A percentile compares a stretch with the other conserved stretches of the same genome.
phyloP scores from a whole-genome alignment of 1,140 invertebrate species.

The Phymastichus coffea region DNA sequence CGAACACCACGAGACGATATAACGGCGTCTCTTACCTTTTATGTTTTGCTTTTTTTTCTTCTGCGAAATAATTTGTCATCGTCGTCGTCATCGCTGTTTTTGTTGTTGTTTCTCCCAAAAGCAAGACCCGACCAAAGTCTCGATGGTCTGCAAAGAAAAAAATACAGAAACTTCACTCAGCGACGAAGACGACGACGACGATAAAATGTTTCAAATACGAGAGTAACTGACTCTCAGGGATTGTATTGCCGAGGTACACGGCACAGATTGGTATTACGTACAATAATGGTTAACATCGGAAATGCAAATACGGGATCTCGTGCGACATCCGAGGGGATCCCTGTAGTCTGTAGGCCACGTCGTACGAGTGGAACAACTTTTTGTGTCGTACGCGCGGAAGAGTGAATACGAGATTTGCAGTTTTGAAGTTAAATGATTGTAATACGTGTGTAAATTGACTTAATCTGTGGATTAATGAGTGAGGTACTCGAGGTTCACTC shows the following conservation, averaged over 20 bases:
- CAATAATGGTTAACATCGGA: conserved; percentile 15
- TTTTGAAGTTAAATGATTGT: background rate
- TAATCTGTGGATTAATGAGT: background rate
- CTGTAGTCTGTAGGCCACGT: conserved; percentile 11
- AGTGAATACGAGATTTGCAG: background rate
- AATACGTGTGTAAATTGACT: background rate
- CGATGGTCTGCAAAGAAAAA: too few relatives aligned
- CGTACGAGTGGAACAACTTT: conserved; percentile 22
- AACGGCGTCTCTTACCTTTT: too few relatives aligned
- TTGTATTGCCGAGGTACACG: background rate
- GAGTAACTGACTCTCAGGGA: background rate
- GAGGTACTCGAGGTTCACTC: background rate
- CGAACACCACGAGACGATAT: too few relatives aligned
- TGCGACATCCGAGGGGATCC: conserved; percentile 16
- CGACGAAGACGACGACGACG: too few relatives aligned
- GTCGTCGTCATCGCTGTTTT: too few relatives aligned
- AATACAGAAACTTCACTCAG: too few relatives aligned
- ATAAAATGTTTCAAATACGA: too few relatives aligned
- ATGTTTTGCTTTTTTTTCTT: too few relatives aligned
- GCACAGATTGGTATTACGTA: background rate
- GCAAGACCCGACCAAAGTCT: too few relatives aligned
- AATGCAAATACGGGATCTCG: background rate
- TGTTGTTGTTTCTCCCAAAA: too few relatives aligned
- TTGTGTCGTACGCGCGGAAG: conserved; percentile 23
- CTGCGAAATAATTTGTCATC: too few relatives aligned